Evolutionary conservation across 2,113 vertebrate species (phyloP), one percentile per base, ranked within the genome.

Genomic region (Sinocyclocheilus grahami): DNA sequence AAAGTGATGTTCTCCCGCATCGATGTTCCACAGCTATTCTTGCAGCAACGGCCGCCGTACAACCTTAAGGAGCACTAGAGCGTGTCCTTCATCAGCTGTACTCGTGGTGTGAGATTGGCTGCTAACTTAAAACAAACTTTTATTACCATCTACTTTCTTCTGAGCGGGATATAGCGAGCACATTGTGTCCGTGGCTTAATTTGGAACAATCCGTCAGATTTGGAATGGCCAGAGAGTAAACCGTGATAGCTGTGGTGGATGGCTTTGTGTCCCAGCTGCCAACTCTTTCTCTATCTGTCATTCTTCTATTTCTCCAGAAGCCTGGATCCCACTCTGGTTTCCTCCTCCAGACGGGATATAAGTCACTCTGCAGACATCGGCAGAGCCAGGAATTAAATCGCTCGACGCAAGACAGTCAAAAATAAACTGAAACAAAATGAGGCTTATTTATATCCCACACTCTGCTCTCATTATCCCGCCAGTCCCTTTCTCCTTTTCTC

Each of bases 341-440:
- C 27, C 20, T 78, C 82, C 67, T 83, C 20, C 20, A 71, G 65
- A 65, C 55, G 72, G 75, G 67, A 63, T 86, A 78, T 71, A 78
- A 82, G 81, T 88, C 69, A 83, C 46, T 53, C 33, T n/a, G 78
- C 83, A 87, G 76, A 89, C 79, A 87, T 63, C 62, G 39, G 75
- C 27, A 71, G 30, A 71, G 60, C 63, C 46, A 71, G 51, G 76
- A 82, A 85, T 77, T 84, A 86, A 85, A 85, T 75, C 51, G 37
- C 86, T 82, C 39, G 3, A 10, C 8, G 84, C 33, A 48, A 58
- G 48, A 83, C 24, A 16, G 24, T 72, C 16, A 46, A 75, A 20
- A 30, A 46, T 69, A 82, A 82, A 82, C 62, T 51, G 27, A 82
- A 37, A n/a, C 27, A 67, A 69, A 67, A 20, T 85, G 24, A 74